A percentile compares a stretch with the other conserved stretches of the same genome.
phyloP scores from a whole-genome alignment of 2,888 invertebrate genomes.

The Hirtodrosophila cameraria region DNA sequence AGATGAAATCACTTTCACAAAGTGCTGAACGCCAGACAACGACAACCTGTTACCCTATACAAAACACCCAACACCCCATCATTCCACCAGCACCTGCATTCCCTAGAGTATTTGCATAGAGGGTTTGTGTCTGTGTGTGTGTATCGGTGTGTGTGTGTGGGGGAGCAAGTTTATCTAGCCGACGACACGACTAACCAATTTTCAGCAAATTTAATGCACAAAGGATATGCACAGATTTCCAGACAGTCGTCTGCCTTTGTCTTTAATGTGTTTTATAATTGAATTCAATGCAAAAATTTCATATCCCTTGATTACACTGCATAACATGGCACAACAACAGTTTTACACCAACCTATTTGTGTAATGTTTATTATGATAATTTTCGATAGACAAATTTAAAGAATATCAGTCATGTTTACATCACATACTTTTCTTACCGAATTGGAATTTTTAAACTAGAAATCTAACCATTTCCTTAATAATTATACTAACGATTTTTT shows the following conservation, averaged over 20 bases:
- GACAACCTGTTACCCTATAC: conserved; percentile 29
- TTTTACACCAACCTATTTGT: too few species aligned
- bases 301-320: conserved; percentile 51
- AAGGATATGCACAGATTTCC: conserved; percentile 63
- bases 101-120: conserved; percentile 55
- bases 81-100: conserved; percentile 30
- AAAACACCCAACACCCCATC: background rate
- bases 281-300: conserved; percentile 73
- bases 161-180: conserved; percentile 68
- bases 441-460: too few species aligned
- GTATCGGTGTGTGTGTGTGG: background rate
- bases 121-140: background rate
- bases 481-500: too few species aligned
- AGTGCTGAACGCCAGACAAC: conserved; percentile 58
- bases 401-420: too few species aligned
- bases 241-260: conserved; percentile 46
- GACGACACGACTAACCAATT: conserved; percentile 79
- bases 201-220: conserved; percentile 79
- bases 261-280: conserved; percentile 69
- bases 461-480: too few species aligned
- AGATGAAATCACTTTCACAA: conserved; percentile 72
- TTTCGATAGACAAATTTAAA: too few species aligned
- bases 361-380: too few species aligned
- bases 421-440: too few species aligned
- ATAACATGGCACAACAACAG: too few species aligned